Base-by-base conservation (phyloP, 2,888 invertebrate species). In the Euphydryas editha region DNA sequence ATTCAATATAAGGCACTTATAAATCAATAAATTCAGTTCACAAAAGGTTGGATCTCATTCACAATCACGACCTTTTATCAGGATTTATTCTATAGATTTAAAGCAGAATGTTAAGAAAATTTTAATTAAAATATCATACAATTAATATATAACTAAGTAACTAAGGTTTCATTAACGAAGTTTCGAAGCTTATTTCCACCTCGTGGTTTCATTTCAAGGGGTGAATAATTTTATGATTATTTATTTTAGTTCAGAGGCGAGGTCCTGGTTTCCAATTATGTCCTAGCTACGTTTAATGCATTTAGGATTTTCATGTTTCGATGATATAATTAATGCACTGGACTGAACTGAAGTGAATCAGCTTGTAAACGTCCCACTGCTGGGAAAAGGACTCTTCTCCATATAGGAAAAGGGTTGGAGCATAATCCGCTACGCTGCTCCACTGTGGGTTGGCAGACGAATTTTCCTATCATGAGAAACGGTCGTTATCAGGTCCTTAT, bases 101-200 rank as follows among this genome's bases (percentile, higher is more conserved):
- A 15, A 21, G 21, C 49, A 6, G 21, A 49, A 49, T 49, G 20
- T 13, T 21, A n/a, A 21, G 13, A 21, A 49, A 49, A 49, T 21
- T 49, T 49, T 18, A 49, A 49, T 54, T 24, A 54, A 54, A n/a
- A n/a, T n/a, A n/a, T n/a, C 3, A 24, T n/a, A n/a, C 30, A 30
- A 8, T 54, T 8, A 30, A 54, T 54, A 24, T 13, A 13, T 30
- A 1, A 7, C 54, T 54, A n/a, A 8, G 30, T 30, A 1, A 7
- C 54, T 54, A n/a, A 8, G 30, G 30, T 54, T 30, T 7, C n/a
- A 54, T 54, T 54, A 30, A 54, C 17, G 54, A 17, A 54, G n/a
- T 54, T 54, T 24, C 51, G 10, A 54, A 30, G 54, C 54, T 54
- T 54, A 54, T 36, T 2, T 54, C 30, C 17, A 54, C 17, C 17